phyloP scores from a whole-genome alignment of 2,113 vertebrate genomes.

The Saimiri boliviensis region DNA sequence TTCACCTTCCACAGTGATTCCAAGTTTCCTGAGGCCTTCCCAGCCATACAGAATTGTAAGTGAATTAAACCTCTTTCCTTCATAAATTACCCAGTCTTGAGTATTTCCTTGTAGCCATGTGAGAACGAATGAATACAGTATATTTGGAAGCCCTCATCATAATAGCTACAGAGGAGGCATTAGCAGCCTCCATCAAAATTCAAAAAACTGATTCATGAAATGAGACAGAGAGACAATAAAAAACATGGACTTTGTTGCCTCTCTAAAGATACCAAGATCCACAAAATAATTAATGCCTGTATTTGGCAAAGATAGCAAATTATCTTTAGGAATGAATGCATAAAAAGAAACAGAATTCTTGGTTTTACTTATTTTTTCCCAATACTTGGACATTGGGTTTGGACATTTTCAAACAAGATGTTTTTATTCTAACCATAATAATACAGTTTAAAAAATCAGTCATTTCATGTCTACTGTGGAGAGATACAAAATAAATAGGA shows the following conservation, averaged over 20 bases:
- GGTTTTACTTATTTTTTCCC: neutral
- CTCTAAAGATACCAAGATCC: neutral
- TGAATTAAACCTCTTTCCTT: too few relatives aligned
- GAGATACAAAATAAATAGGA: constrained; percentile 28
- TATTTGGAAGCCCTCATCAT: neutral
- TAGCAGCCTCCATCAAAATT: neutral
- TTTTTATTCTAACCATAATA: constrained; percentile 40
- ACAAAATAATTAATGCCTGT: neutral
- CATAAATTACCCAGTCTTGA: too few relatives aligned
- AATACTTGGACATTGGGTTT: neutral
- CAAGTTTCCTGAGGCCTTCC: too few relatives aligned
- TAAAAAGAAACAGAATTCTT: neutral
- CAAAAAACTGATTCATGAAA: neutral
- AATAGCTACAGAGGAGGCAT: neutral
- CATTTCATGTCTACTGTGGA: constrained; percentile 47
- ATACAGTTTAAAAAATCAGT: neutral
- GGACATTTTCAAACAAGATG: neutral
- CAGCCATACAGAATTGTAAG: too few relatives aligned
- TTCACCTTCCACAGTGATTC: too few relatives aligned
- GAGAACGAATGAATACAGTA: too few relatives aligned
- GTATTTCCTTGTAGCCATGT: too few relatives aligned
- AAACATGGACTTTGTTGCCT: neutral
- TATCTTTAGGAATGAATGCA: neutral
- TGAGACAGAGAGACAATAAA: neutral
- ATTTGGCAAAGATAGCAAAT: neutral